Evolutionary conservation across 2,113 vertebrate species (phyloP).

Genomic region (Phaethornis superciliosus): DNA sequence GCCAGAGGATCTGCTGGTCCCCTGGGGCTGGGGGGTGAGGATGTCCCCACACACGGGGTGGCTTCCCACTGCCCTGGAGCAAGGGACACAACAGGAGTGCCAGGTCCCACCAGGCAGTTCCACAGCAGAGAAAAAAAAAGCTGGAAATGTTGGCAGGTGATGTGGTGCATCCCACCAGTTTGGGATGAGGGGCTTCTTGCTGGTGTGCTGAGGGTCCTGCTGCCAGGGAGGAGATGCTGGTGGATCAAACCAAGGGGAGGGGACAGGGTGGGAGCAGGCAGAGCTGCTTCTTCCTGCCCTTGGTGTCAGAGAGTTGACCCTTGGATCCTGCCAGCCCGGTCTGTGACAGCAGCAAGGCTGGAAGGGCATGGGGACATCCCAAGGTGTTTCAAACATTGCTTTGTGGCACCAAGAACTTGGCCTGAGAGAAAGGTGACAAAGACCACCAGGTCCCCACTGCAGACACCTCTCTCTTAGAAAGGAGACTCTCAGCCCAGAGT

Average conservation of each 20-base stretch:
- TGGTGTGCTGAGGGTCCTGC: rapidly evolving
- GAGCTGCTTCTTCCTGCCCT: not conserved
- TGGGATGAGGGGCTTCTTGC: not conserved
- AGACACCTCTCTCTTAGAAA: not conserved
- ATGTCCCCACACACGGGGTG: rapidly evolving
- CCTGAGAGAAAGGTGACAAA: rapidly evolving
- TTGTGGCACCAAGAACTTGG: rapidly evolving
- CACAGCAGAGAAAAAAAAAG: not conserved
- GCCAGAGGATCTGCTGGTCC: not conserved
- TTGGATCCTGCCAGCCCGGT: not conserved
- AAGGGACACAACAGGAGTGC: rapidly evolving
- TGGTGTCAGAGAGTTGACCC: not conserved
- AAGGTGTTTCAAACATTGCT: not conserved
- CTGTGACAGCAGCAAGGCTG: not conserved
- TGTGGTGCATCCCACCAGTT: not conserved
- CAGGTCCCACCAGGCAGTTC: rapidly evolving
- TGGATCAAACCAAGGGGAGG: not conserved
- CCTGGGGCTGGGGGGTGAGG: not conserved
- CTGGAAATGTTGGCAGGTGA: not conserved
- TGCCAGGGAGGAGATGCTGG: not conserved
- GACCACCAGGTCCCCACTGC: rapidly evolving
- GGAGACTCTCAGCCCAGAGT: not conserved
- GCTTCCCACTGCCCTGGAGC: not conserved
- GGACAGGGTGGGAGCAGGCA: not conserved
- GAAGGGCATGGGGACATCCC: not conserved